Conservation (phyloP, 2,888 invertebrate species). For the Heliothis peltigera region DNA sequence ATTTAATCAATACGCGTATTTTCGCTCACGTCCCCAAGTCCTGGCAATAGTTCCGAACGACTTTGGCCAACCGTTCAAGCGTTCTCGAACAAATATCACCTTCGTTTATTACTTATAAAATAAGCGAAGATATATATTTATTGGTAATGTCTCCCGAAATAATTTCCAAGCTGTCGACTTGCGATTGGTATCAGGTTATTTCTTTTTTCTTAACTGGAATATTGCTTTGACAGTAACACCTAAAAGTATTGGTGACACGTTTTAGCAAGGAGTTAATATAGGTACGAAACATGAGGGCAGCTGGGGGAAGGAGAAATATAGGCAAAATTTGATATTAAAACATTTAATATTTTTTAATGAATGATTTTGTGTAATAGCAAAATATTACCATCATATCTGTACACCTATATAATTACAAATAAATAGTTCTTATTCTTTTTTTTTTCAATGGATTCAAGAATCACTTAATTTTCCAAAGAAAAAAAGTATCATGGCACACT, state of each 20-base stretch:
- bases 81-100: not conserved
- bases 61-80: not conserved
- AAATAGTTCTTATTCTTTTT: no score
- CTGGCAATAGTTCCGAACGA: conserved; percentile 11
- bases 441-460: no score
- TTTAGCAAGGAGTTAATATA: no score
- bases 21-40: conserved; percentile 20
- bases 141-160: conserved; percentile 46
- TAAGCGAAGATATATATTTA: conserved; percentile 40
- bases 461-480: no score
- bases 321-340: no score
- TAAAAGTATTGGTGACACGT: not conserved
- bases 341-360: no score
- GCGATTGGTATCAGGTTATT: conserved; percentile 12
- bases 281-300: no score
- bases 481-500: no score
- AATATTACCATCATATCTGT: no score
- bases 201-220: not conserved
- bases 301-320: no score
- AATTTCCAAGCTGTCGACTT: conserved; percentile 36
- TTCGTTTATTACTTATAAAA: not conserved
- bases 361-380: no score
- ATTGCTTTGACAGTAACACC: not conserved
- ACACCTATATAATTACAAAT: no score
- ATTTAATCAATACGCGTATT: conserved; percentile 45